These are phyloP conservation scores for Ceyx margarethae DNA, from an alignment of 2,113 vertebrate species.

Conservation along the genomic window DNA sequence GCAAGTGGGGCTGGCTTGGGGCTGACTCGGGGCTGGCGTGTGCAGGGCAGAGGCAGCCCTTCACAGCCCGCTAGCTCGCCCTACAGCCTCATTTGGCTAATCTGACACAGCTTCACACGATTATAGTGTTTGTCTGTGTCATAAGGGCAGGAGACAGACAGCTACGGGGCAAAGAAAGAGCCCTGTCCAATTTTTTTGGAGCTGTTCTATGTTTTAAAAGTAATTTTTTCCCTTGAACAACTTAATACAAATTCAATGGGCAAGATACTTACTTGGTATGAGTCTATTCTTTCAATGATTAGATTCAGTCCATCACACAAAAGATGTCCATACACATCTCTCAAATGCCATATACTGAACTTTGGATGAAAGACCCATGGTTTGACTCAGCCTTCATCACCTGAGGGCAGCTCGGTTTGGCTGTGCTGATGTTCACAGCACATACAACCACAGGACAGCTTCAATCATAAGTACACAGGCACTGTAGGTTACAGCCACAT, in stretches of 20 bases:
- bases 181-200: not conserved
- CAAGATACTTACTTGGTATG: not conserved
- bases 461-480: not conserved
- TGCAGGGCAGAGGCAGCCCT: fast-evolving
- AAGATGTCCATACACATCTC: not conserved
- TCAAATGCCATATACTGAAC: not conserved
- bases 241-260: not conserved
- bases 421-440: not conserved
- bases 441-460: not conserved
- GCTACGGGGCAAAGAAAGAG: not conserved
- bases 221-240: not conserved
- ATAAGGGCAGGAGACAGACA: not conserved
- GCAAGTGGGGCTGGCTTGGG: fast-evolving
- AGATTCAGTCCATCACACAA: not conserved
- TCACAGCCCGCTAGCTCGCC: fast-evolving
- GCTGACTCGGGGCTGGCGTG: fast-evolving
- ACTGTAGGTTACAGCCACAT: not conserved
- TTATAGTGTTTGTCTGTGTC: not conserved
- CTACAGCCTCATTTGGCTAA: not conserved
- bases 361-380: not conserved
- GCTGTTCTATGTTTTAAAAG: not conserved
- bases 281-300: not conserved
- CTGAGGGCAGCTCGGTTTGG: not conserved
- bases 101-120: not conserved
- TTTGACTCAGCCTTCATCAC: not conserved